Base-by-base conservation (phyloP, 2,797 vertebrate species). In the Rhinichthys osculus region DNA sequence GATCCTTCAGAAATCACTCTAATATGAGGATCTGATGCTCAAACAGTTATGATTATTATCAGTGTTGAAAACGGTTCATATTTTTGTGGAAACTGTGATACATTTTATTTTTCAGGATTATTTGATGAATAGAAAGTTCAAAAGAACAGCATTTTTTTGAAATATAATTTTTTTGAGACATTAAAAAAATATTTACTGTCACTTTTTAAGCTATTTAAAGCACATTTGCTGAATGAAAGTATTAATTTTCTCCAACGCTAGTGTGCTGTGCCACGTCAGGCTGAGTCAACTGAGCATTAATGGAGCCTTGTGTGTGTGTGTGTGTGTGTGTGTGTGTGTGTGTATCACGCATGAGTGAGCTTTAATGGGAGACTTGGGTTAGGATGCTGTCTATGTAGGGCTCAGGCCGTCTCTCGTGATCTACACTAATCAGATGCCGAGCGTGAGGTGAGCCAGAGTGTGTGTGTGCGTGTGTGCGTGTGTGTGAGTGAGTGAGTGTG, bases 351-450 rank as follows among this genome's bases (percentile, higher is more conserved):
- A 6, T 5, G 52, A 59, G 33, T 40, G 74, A 78, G 13, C 1
- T 3, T 16, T 78, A 78, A 78, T 40, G 54, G 62, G 2, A 21
- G 17, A 11, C 23, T 1, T 23, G 8, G 2, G 67, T 76, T 52
- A 74, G 44, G 72, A 35, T 27, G 66, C 66, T 23, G 42, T 30
- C 64, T 30, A 3, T 3, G 14, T 17, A 33, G 7, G 30, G 30
- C 17, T 33, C 59, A 27, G 59, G 13, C 27, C n/a, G 62, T 73
- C 14, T 17, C 27, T 30, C 8, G 47, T 19, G 72, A 74, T 33
- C 44, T 30, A 50, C 47, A 74, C 33, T 74, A 8, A 50, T 74
- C 72, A 50, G 72, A 52, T 33, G 72, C 33, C 11, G 72, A 86
- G 35, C 54, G 5, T 27, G 50, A 74, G 47, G 5, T 21, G 50